Evolutionary conservation across 2,797 vertebrate genomes (phyloP).

Genomic region (Brachymystax lenok): DNA sequence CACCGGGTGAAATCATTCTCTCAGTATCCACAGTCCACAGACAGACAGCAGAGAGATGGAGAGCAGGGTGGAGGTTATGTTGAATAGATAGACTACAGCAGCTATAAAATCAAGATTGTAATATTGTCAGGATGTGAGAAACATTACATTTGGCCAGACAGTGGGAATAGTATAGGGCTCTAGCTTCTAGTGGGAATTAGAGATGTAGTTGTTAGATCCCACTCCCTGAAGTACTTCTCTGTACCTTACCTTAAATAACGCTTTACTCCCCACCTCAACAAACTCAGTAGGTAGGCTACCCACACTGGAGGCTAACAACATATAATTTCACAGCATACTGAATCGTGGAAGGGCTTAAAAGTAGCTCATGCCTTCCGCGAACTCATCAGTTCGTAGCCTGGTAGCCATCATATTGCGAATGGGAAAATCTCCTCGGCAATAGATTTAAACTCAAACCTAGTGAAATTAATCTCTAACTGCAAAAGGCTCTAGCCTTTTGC

Average conservation of each 20-base stretch:
- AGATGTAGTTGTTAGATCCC: not conserved
- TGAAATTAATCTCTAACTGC: too few relatives aligned
- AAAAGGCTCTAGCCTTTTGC: too few relatives aligned
- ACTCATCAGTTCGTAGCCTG: not conserved
- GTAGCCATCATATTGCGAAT: too few relatives aligned
- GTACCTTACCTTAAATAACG: not conserved
- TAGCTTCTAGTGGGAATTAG: not conserved
- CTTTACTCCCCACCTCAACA: not conserved
- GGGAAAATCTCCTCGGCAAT: too few relatives aligned
- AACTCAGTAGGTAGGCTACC: not conserved
- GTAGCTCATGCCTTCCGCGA: not conserved
- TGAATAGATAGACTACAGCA: not conserved
- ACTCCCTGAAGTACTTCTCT: not conserved
- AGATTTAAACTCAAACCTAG: not conserved
- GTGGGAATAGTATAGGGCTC: not conserved
- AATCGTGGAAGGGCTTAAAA: not conserved
- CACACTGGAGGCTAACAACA: not conserved
- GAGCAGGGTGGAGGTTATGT: not conserved
- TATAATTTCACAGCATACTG: not conserved
- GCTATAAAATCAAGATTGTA: not conserved
- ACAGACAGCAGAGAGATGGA: constrained; percentile 4
- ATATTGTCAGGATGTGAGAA: not conserved
- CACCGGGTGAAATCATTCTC: constrained; percentile 5
- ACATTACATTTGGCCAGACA: not conserved
- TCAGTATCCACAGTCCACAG: not conserved